These are phyloP conservation scores for Arothron firmamentum DNA, from an alignment of 2,113 vertebrate species.

Conservation along the genomic window DNA sequence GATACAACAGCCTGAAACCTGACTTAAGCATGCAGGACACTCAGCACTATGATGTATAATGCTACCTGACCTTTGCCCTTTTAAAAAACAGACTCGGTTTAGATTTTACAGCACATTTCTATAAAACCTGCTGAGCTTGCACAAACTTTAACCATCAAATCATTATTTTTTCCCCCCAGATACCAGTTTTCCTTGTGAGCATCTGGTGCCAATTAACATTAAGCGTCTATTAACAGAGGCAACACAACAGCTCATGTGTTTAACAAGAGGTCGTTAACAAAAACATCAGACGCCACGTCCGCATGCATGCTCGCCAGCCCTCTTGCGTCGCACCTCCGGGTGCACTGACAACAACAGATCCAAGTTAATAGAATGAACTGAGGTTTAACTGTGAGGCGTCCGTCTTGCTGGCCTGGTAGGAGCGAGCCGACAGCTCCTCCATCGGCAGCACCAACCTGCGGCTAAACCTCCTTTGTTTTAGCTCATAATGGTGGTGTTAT, in stretches of 20 bases:
- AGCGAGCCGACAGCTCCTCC: conserved; percentile 1
- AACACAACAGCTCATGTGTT: conserved; percentile 21
- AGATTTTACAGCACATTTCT: too few species aligned
- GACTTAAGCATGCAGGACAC: too few species aligned
- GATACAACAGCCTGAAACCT: not conserved
- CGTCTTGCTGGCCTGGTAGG: not conserved
- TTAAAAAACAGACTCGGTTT: too few species aligned
- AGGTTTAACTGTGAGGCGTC: not conserved
- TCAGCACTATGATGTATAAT: too few species aligned
- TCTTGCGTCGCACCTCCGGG: conserved; percentile 6
- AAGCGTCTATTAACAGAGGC: conserved; percentile 26
- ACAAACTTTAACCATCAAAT: not conserved
- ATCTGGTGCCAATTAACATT: conserved; percentile 18
- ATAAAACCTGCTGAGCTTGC: too few species aligned
- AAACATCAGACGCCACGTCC: conserved; percentile 12
- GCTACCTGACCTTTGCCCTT: too few species aligned
- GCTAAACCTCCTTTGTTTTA: conserved; percentile 13
- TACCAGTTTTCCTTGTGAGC: conserved; percentile 1
- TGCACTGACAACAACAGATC: not conserved
- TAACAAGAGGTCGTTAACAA: conserved; percentile 27
- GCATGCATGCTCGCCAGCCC: conserved; percentile 5
- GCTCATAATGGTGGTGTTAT: not conserved
- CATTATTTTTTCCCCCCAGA: not conserved
- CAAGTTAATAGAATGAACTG: conserved; percentile 1
- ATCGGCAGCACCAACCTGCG: not conserved